These are phyloP conservation scores for Pyrgus malvae DNA, from an alignment of 2,888 invertebrate genomes.

Conservation along the genomic window DNA sequence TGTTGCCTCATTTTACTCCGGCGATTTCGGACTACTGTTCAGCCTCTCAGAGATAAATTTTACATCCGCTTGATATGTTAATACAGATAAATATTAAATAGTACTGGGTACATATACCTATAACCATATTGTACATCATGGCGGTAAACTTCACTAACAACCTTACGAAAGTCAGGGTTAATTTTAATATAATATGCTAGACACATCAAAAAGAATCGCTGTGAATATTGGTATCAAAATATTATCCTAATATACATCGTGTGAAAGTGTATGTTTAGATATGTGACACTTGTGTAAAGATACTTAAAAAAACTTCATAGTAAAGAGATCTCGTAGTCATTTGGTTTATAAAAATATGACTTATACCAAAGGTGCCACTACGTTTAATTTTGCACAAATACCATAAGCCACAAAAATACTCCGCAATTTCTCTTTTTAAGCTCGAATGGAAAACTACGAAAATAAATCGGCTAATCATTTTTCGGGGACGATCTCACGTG, in stretches of 20 bases:
- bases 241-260: constrained; percentile 70
- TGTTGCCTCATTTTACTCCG: constrained; percentile 48
- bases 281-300: constrained; percentile 75
- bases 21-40: constrained; percentile 55
- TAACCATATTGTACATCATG: constrained; percentile 73
- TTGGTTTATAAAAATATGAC: constrained; percentile 73
- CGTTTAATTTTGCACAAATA: constrained; percentile 46
- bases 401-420: constrained; percentile 58
- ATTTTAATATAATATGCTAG: constrained; percentile 67
- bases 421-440: constrained; percentile 47
- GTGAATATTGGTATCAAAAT: constrained; percentile 80
- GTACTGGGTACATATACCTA: constrained; percentile 74
- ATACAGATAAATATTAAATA: constrained; percentile 67
- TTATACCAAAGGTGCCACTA: constrained; percentile 55
- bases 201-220: constrained; percentile 71
- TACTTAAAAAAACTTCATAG: constrained; percentile 61
- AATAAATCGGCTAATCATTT: constrained; percentile 27
- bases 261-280: constrained; percentile 71
- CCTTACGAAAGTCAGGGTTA: constrained; percentile 60
- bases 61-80: constrained; percentile 78
- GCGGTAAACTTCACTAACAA: constrained; percentile 67
- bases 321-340: constrained; percentile 55
- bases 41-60: constrained; percentile 65
- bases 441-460: constrained; percentile 42
- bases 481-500: constrained; percentile 37